Evolutionary conservation across 53 echinoderm and acorn worm genomes (phyloP).

Genomic region (Echinarachnius parma): DNA sequence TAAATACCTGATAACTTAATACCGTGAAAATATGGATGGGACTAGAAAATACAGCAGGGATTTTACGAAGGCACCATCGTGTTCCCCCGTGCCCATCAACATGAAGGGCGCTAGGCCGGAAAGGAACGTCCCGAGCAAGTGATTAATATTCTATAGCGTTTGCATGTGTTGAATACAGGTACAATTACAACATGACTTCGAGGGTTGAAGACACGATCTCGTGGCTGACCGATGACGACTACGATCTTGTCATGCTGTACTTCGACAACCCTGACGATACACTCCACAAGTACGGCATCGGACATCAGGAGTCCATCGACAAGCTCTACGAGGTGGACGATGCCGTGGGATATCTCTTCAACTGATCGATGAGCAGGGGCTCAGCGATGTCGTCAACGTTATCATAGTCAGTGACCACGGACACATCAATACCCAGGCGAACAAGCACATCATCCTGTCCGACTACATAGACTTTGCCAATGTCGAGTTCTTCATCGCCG

Average conservation of each 20-base stretch:
- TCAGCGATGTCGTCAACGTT: slow-evolving; percentile 55
- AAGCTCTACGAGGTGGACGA: slow-evolving; percentile 51
- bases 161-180: neutral
- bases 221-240: slow-evolving; percentile 71
- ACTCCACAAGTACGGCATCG: slow-evolving; percentile 66
- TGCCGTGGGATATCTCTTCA: slow-evolving; percentile 63
- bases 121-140: slow-evolving; percentile 27
- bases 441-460: slow-evolving; percentile 29
- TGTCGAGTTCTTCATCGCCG: slow-evolving; percentile 62
- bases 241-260: slow-evolving; percentile 73
- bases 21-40: too few relatives aligned
- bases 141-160: neutral
- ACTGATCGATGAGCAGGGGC: slow-evolving; percentile 46
- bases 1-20: too few relatives aligned
- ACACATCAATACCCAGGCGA: slow-evolving; percentile 55
- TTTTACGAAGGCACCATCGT: slow-evolving; percentile 66
- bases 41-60: slow-evolving; percentile 60
- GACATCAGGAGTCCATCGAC: slow-evolving; percentile 32
- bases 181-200: slow-evolving; percentile 49
- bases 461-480: slow-evolving; percentile 65
- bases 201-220: slow-evolving; percentile 61
- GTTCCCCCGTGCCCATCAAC: slow-evolving; percentile 72
- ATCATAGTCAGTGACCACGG: slow-evolving; percentile 76
- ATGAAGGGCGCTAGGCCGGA: slow-evolving; percentile 67
- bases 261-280: slow-evolving; percentile 68